Evolutionary conservation across 2,113 vertebrate genomes (phyloP).

Genomic region (Speoplatyrhinus poulsoni): DNA sequence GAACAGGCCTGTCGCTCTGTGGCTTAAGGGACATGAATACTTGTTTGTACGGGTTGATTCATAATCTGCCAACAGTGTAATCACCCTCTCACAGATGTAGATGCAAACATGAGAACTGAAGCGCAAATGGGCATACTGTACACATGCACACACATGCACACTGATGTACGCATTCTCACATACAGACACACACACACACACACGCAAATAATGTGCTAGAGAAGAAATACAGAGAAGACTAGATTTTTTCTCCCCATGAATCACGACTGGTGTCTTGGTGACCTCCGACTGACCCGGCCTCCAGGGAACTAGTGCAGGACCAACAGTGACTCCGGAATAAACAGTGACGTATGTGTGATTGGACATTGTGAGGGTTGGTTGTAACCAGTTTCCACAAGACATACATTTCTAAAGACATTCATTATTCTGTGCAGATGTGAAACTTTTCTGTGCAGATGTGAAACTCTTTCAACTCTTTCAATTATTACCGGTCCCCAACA

Average conservation of each 20-base stretch:
- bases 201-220: neutral
- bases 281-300: constrained; percentile 66
- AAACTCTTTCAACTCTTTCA: constrained; percentile 15
- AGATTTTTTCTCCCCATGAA: constrained; percentile 41
- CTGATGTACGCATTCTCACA: constrained; percentile 16
- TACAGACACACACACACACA: constrained; percentile 19
- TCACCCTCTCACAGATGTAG: constrained; percentile 67
- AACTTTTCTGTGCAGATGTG: constrained; percentile 9
- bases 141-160: constrained; percentile 12
- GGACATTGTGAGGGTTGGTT: constrained; percentile 31
- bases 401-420: constrained; percentile 11
- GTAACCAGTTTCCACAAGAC: constrained; percentile 29
- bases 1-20: constrained; percentile 61
- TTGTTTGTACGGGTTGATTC: constrained; percentile 67
- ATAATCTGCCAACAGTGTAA: constrained; percentile 65
- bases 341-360: constrained; percentile 50
- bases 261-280: constrained; percentile 61
- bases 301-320: constrained; percentile 45
- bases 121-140: too few relatives aligned
- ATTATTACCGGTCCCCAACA: too few relatives aligned
- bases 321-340: constrained; percentile 52
- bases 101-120: neutral
- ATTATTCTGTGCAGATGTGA: constrained; percentile 3
- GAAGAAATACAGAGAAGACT: neutral
- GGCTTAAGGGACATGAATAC: constrained; percentile 65